A percentile compares a stretch with the other conserved stretches of the same genome.
phyloP scores from a whole-genome alignment of 2,888 invertebrate species.

The Mesorhabditis belari region DNA sequence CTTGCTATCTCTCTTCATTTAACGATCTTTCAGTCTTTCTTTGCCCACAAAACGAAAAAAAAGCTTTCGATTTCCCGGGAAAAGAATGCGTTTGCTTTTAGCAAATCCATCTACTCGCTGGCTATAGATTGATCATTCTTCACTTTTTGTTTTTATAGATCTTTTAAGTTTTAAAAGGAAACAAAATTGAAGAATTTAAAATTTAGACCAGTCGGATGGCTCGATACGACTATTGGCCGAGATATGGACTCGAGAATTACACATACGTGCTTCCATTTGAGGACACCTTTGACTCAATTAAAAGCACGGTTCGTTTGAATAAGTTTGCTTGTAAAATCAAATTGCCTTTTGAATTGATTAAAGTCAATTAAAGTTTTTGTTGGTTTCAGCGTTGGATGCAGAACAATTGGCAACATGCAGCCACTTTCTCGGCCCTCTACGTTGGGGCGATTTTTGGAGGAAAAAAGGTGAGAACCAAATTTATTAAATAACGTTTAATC shows the following conservation, averaged over 20 bases:
- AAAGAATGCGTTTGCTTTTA: too few relatives aligned
- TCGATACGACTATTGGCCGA: constrained; percentile 45
- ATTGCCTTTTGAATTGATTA: neutral
- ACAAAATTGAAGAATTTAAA: too few relatives aligned
- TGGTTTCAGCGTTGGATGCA: constrained; percentile 65
- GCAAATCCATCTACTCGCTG: too few relatives aligned
- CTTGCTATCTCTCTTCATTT: too few relatives aligned
- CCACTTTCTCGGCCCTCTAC: constrained; percentile 69
- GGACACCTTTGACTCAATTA: constrained; percentile 81
- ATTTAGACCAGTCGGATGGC: too few relatives aligned
- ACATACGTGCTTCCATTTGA: constrained; percentile 91
- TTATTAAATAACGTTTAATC: too few relatives aligned
- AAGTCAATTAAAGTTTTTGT: neutral
- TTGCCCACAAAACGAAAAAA: too few relatives aligned
- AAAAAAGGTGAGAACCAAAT: constrained; percentile 70
- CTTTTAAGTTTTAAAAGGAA: too few relatives aligned
- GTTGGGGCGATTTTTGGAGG: constrained; percentile 88
- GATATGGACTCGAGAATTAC: constrained; percentile 64
- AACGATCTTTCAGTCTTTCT: too few relatives aligned
- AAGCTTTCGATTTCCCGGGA: too few relatives aligned
- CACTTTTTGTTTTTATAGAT: too few relatives aligned
- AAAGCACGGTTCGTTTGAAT: constrained; percentile 69
- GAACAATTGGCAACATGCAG: constrained; percentile 70
- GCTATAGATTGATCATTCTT: too few relatives aligned
- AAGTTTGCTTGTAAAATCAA: constrained; percentile 54